Conservation (phyloP, 2,888 invertebrate genomes). For the Fabriciana adippe region DNA sequence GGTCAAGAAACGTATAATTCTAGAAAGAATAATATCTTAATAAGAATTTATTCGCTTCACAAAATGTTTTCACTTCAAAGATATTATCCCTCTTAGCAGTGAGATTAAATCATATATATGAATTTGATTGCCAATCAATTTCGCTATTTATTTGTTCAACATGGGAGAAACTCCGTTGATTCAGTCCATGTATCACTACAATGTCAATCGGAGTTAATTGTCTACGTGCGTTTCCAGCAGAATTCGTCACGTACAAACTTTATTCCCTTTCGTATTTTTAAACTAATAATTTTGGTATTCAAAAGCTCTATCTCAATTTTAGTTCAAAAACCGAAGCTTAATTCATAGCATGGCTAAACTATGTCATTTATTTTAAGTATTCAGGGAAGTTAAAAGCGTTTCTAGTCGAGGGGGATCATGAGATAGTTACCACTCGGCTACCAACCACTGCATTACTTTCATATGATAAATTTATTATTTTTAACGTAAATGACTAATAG, state of each 20-base stretch:
- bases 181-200: slow-evolving; percentile 59
- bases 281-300: slow-evolving; percentile 17
- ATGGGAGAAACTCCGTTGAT: slow-evolving; percentile 22
- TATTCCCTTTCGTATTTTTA: slow-evolving; percentile 39
- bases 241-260: slow-evolving; percentile 64
- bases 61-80: neutral
- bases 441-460: too few species aligned
- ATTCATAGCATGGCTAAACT: neutral
- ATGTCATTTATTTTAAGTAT: neutral
- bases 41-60: too few species aligned
- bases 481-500: too few species aligned
- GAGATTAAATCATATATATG: neutral
- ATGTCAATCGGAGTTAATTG: slow-evolving; percentile 72
- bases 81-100: neutral
- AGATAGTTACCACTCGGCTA: too few species aligned
- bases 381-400: neutral
- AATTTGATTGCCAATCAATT: slow-evolving; percentile 16
- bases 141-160: slow-evolving; percentile 13
- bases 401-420: neutral
- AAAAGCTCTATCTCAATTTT: slow-evolving; percentile 13
- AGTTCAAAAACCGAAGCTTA: neutral
- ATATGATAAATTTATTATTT: too few species aligned
- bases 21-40: too few species aligned
- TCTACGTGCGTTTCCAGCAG: slow-evolving; percentile 73
- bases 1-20: too few species aligned